Conservation (phyloP, 1,140 invertebrate genomes). For the Rhynchophorus ferrugineus region DNA sequence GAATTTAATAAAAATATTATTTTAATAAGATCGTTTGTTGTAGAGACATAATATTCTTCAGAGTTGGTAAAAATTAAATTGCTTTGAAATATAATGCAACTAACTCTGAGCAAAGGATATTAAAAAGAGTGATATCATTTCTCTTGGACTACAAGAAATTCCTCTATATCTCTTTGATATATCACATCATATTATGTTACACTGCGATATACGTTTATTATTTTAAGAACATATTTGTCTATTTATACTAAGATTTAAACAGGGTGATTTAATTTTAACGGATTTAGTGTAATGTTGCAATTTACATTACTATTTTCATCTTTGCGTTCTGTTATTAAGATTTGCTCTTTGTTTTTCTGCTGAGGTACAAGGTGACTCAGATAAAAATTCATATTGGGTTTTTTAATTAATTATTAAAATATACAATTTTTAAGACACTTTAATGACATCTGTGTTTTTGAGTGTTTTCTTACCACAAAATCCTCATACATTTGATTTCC, state of each 20-base stretch:
- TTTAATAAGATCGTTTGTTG: background rate
- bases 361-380: too few species aligned
- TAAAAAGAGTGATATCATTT: background rate
- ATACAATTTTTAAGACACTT: too few species aligned
- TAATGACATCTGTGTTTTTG: too few species aligned
- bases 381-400: too few species aligned
- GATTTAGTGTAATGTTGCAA: too few species aligned
- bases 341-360: too few species aligned
- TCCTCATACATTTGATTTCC: too few species aligned
- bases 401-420: too few species aligned
- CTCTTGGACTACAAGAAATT: background rate
- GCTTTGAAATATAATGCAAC: background rate
- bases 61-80: background rate
- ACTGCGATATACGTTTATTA: background rate
- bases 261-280: too few species aligned
- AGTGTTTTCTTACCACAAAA: too few species aligned
- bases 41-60: background rate
- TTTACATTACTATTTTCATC: too few species aligned
- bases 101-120: background rate
- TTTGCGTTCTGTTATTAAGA: too few species aligned
- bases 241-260: background rate
- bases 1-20: background rate
- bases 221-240: background rate
- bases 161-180: background rate
- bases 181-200: background rate